Percentiles rank a stretch among this genome's conserved stretches.
phyloP scores from a whole-genome alignment of 2,888 invertebrate genomes.

The Xanthia icteritia region DNA sequence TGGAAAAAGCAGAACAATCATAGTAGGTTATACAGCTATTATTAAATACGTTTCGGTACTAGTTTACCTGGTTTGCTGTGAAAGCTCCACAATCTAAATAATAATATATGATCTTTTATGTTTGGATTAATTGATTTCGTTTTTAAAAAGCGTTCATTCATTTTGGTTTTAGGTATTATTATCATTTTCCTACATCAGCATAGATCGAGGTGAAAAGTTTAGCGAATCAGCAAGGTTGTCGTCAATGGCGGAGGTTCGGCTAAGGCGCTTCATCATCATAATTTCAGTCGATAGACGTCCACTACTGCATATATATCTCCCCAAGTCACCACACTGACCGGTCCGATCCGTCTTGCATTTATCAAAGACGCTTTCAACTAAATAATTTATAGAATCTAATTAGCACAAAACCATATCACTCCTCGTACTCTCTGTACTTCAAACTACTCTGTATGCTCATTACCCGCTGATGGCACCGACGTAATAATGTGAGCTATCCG shows the following conservation, averaged over 20 bases:
- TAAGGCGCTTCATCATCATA: not conserved
- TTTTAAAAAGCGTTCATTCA: not conserved
- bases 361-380: too few relatives aligned
- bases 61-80: constrained; percentile 29
- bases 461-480: constrained; percentile 81
- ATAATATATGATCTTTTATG: constrained; percentile 1
- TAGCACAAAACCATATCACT: constrained; percentile 21
- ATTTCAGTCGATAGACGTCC: not conserved
- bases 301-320: not conserved
- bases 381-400: constrained; percentile 7
- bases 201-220: not conserved
- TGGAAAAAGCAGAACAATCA: constrained; percentile 51
- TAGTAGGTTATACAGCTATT: constrained; percentile 38
- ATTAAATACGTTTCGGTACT: constrained; percentile 35
- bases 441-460: constrained; percentile 75
- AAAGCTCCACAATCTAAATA: constrained; percentile 6
- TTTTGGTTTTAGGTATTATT: not conserved
- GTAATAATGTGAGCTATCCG: constrained; percentile 84
- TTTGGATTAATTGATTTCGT: not conserved
- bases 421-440: constrained; percentile 24
- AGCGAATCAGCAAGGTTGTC: not conserved
- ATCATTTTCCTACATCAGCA: not conserved
- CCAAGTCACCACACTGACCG: not conserved
- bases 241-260: not conserved
- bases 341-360: not conserved